Evolutionary conservation across 1,140 invertebrate species (phyloP), one percentile per base, ranked within the genome.

Genomic region (Pogonognathellus flavescens): DNA sequence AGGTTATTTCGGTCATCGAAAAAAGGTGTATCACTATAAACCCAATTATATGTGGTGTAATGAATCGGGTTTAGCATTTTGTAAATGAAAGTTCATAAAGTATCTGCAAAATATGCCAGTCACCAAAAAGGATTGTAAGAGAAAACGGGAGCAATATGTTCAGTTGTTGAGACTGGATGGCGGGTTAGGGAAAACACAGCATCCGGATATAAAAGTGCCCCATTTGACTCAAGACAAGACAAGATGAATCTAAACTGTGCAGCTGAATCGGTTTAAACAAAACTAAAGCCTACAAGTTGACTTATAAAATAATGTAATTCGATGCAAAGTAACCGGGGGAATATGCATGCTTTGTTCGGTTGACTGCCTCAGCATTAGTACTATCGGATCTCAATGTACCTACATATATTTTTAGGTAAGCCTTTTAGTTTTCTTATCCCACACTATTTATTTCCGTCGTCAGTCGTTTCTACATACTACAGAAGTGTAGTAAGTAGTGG

Each of bases 261-360:
- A 76, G 70, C 49, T 18, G 70, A 76, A 50, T 76, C 6, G 16
- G 70, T 76, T 76, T 76, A 76, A 76, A 76, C 11, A 50, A 41
- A 76, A 70, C 20, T 25, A 70, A 41, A 18, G 66, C 3, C 31
- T 49, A 4, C 1, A 31, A 76, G 41, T 76, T 76, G 70, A 76
- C 70, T 76, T 76, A 76, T 76, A 76, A 76, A 76, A 76, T 76
- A 76, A 76, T 76, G 70, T 76, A 76, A 76, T 76, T 76, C 70
- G 70, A 76, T 76, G 70, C 70, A 76, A 76, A 76, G 70, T 76
- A 76, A 76, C 41, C 41, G 41, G 41, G 1, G 41, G 70, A 76
- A 76, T 76, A 76, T 76, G 70, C 70, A 76, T 31, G 70, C 16
- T 50, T 76, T 76, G 22, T 8, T 16, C 31, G 70, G 16, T 31